A percentile compares a stretch with the other conserved stretches of the same genome.
Conservation (phyloP, 2,113 vertebrate genomes). For the Charadrius vociferus region DNA sequence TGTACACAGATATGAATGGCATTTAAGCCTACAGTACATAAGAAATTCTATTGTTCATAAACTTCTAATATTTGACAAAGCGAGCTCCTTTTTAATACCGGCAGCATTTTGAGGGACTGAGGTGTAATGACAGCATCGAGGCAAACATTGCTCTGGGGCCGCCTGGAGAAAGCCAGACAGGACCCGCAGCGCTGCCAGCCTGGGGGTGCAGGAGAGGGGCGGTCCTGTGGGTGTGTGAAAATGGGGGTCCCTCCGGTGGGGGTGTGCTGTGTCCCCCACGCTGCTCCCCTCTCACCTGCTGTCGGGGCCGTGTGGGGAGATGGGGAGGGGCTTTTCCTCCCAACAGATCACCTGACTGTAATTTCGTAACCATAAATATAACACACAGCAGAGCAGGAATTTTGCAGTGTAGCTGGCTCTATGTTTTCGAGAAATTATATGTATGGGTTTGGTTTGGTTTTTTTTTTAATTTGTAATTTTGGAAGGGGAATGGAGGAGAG, state of each 20-base stretch:
- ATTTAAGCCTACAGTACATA: neutral
- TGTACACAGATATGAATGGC: neutral
- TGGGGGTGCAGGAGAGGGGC: neutral
- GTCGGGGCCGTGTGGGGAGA: too few relatives aligned
- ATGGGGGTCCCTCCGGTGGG: accelerated
- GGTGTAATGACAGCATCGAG: neutral
- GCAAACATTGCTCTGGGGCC: neutral
- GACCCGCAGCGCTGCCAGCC: neutral
- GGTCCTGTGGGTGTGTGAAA: neutral
- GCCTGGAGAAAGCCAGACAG: neutral
- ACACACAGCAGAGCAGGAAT: neutral
- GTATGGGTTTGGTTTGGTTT: too few relatives aligned
- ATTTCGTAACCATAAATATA: neutral
- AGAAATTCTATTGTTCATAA: neutral
- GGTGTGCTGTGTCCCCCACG: accelerated
- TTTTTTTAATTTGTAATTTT: neutral
- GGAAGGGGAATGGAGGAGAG: neutral
- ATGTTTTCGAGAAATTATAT: neutral
- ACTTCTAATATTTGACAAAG: neutral
- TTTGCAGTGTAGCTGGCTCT: neutral
- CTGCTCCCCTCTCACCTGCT: neutral
- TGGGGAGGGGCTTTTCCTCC: neutral
- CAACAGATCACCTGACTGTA: accelerated
- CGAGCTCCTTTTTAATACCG: neutral
- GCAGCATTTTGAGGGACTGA: neutral